A percentile compares a stretch with the other conserved stretches of the same genome.
phyloP scores from a whole-genome alignment of 1,140 invertebrate genomes.

The Macrobrachium nipponense region DNA sequence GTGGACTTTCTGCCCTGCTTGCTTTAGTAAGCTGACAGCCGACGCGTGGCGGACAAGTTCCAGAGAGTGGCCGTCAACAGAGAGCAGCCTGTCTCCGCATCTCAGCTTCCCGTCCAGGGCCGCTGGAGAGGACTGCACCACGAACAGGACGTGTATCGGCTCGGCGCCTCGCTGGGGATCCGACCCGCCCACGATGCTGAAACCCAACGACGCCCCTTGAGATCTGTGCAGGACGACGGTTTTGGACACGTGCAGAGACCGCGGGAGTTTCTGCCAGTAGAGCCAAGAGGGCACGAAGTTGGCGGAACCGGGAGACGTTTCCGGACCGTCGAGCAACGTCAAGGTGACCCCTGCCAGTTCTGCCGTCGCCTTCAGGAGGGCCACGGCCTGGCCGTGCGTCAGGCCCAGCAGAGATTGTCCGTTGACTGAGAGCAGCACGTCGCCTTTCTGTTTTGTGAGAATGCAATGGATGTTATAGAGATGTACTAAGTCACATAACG shows the following conservation, averaged over 20 bases:
- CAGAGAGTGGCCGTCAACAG: conserved; percentile 71
- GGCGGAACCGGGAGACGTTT: conserved; percentile 68
- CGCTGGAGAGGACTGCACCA: conserved; percentile 71
- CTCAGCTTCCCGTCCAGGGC: conserved; percentile 69
- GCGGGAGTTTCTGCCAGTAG: conserved; percentile 72
- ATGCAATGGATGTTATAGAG: neutral
- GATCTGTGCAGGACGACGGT: conserved; percentile 69
- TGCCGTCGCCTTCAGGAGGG: conserved; percentile 70
- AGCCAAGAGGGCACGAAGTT: conserved; percentile 73
- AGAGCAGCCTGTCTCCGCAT: conserved; percentile 72
- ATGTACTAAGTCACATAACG: neutral
- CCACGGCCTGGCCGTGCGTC: conserved; percentile 71
- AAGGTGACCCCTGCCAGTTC: conserved; percentile 68
- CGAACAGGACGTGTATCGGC: conserved; percentile 72
- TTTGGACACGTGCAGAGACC: conserved; percentile 70
- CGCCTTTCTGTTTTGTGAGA: conserved; percentile 70
- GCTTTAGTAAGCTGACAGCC: conserved; percentile 71
- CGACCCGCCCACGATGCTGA: conserved; percentile 72
- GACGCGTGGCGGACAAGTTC: conserved; percentile 69
- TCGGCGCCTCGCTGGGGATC: conserved; percentile 69
- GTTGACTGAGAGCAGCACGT: conserved; percentile 71
- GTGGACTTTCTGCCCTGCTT: conserved; percentile 70
- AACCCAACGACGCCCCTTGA: conserved; percentile 69
- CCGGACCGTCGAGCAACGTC: conserved; percentile 70
- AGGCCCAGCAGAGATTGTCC: conserved; percentile 69